phyloP scores from a whole-genome alignment of 2,113 vertebrate species.

The Cyphomyrus plagiostoma region DNA sequence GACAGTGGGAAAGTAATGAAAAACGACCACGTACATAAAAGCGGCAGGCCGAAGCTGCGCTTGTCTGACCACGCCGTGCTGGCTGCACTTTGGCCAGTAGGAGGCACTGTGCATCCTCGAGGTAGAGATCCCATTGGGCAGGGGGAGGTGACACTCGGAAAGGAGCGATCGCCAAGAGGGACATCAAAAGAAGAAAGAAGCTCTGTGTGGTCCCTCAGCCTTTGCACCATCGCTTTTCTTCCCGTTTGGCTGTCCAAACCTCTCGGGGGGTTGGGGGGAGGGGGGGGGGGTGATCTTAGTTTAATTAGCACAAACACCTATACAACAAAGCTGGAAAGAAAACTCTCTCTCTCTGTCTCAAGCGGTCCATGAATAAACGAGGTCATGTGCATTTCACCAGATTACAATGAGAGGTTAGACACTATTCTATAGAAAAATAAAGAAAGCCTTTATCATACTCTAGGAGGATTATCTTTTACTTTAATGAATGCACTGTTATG shows the following conservation, averaged over 20 bases:
- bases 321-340: conserved; percentile 36
- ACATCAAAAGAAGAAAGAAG: conserved; percentile 53
- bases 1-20: too few relatives aligned
- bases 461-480: background rate
- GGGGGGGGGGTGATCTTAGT: conserved; percentile 53
- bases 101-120: conserved; percentile 31
- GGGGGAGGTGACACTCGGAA: conserved; percentile 50
- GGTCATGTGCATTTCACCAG: conserved; percentile 26
- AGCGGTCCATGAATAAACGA: conserved; percentile 23
- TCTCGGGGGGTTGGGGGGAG: background rate
- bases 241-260: conserved; percentile 25
- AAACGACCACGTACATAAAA: background rate
- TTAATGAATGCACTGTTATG: conserved; percentile 1
- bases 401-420: conserved; percentile 9
- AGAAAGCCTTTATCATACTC: background rate
- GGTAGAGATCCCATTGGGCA: conserved; percentile 47
- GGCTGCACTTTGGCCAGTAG: background rate
- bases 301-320: conserved; percentile 51
- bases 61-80: background rate
- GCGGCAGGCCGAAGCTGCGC: background rate
- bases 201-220: conserved; percentile 43
- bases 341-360: conserved; percentile 7
- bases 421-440: background rate
- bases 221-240: conserved; percentile 35
- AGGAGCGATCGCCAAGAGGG: conserved; percentile 59